These are phyloP conservation scores for Dasyornis broadbenti DNA, from an alignment of 2,113 vertebrate species.

Conservation along the genomic window DNA sequence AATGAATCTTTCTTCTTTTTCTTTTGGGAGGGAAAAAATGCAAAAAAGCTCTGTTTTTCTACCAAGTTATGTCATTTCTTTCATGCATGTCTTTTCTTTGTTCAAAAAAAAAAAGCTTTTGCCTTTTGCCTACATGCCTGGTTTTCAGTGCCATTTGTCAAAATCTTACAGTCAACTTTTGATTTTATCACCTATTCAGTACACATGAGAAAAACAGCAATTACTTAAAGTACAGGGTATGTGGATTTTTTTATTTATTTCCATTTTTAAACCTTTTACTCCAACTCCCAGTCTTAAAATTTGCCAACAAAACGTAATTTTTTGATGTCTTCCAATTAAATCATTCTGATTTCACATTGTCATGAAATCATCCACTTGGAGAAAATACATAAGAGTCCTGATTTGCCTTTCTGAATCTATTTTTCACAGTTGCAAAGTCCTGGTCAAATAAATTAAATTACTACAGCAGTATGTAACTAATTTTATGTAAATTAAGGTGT, in stretches of 20 bases:
- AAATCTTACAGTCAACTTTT: slow-evolving; percentile 11
- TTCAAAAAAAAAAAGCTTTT: not conserved
- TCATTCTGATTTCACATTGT: slow-evolving; percentile 69
- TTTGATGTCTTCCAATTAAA: slow-evolving; percentile 69
- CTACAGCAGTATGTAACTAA: slow-evolving; percentile 91
- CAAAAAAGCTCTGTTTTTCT: not conserved
- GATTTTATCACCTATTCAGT: slow-evolving; percentile 34
- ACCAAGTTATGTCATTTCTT: not conserved
- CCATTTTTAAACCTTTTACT: not conserved
- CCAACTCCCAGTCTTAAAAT: slow-evolving; percentile 20
- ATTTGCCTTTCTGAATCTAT: slow-evolving; percentile 81
- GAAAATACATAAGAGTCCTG: slow-evolving; percentile 75
- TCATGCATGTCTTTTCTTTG: not conserved
- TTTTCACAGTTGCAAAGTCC: slow-evolving; percentile 80
- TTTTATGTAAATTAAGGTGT: slow-evolving; percentile 97
- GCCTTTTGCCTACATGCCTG: not conserved
- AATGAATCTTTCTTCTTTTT: not conserved
- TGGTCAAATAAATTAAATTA: slow-evolving; percentile 97
- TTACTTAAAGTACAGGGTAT: not conserved
- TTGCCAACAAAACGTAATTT: not conserved
- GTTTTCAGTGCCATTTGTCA: slow-evolving; percentile 1
- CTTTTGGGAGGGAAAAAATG: not conserved
- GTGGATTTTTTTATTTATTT: not conserved
- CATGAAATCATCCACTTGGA: slow-evolving; percentile 77
- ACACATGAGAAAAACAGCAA: not conserved